Evolutionary conservation across 2,888 invertebrate genomes (phyloP).

Genomic region (Loripinus fragilis): DNA sequence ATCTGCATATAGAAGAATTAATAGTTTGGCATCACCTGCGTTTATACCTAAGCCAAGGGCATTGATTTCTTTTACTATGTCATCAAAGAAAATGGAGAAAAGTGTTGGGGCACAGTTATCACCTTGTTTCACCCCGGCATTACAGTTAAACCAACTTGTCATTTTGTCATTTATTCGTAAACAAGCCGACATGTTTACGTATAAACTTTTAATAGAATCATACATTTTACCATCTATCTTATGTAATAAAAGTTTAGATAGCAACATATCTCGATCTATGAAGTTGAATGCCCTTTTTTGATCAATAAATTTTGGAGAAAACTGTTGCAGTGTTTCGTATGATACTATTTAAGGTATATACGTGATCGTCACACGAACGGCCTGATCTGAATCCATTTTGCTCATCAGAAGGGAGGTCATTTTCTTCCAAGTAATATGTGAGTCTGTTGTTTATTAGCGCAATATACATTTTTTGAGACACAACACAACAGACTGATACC

Average conservation of each 20-base stretch:
- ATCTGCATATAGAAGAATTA: slow-evolving; percentile 37
- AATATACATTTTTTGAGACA: slow-evolving; percentile 43
- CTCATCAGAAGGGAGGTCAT: slow-evolving; percentile 36
- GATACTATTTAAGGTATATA: slow-evolving; percentile 34
- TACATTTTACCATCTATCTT: slow-evolving; percentile 2
- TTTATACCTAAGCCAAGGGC: slow-evolving; percentile 23
- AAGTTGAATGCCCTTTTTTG: slow-evolving; percentile 16
- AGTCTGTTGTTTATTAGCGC: slow-evolving; percentile 33
- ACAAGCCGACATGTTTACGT: background rate
- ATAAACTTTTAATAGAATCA: slow-evolving; percentile 17
- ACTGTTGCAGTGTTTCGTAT: background rate
- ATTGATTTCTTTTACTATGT: slow-evolving; percentile 22
- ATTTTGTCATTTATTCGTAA: slow-evolving; percentile 27
- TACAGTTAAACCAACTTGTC: slow-evolving; percentile 34
- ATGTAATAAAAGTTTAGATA: background rate
- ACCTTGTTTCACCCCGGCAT: slow-evolving; percentile 32
- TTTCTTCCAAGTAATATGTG: slow-evolving; percentile 18
- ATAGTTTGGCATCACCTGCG: slow-evolving; percentile 19
- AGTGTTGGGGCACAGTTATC: slow-evolving; percentile 36
- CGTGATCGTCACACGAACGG: slow-evolving; percentile 46
- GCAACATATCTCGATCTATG: slow-evolving; percentile 12
- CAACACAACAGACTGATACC: slow-evolving; percentile 42
- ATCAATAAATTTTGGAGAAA: background rate
- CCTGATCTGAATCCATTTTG: slow-evolving; percentile 43
- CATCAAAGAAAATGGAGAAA: slow-evolving; percentile 34